Percentiles rank a stretch among this genome's conserved stretches.
phyloP scores from a whole-genome alignment of 2,113 vertebrate species.

The Hypocryptadius cinnamomeus region DNA sequence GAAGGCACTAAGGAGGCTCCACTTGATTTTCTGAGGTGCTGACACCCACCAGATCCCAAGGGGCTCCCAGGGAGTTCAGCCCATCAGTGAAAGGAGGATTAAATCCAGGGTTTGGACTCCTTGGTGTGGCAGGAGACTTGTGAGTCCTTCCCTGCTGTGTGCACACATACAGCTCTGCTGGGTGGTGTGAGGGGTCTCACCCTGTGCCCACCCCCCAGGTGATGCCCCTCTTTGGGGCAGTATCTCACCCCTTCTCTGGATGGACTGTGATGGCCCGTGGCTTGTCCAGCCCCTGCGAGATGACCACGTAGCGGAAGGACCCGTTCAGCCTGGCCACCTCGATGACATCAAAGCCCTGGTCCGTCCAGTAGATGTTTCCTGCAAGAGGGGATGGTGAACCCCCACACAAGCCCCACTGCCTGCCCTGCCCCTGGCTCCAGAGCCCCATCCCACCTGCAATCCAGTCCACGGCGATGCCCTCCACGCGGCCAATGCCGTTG shows the following conservation, averaged over 20 bases:
- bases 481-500: slow-evolving; percentile 92
- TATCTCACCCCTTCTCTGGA: slow-evolving; percentile 86
- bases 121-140: background rate
- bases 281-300: slow-evolving; percentile 95
- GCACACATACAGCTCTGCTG: accelerated
- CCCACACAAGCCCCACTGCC: accelerated
- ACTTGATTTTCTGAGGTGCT: background rate
- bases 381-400: background rate
- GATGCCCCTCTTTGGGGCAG: accelerated
- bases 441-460: slow-evolving; percentile 77
- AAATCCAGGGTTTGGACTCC: background rate
- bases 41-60: background rate
- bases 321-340: slow-evolving; percentile 96
- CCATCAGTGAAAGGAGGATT: background rate
- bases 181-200: background rate
- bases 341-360: slow-evolving; percentile 96
- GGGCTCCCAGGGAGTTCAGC: background rate
- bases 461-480: slow-evolving; percentile 96
- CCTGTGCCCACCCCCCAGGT: background rate
- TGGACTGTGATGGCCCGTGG: slow-evolving; percentile 94
- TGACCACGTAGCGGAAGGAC: slow-evolving; percentile 96
- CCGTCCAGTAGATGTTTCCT: slow-evolving; percentile 99
- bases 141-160: accelerated
- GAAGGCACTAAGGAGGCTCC: background rate
- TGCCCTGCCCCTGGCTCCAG: accelerated